phyloP scores from a whole-genome alignment of 2,888 invertebrate species.

The Lacanobia wlatinum region DNA sequence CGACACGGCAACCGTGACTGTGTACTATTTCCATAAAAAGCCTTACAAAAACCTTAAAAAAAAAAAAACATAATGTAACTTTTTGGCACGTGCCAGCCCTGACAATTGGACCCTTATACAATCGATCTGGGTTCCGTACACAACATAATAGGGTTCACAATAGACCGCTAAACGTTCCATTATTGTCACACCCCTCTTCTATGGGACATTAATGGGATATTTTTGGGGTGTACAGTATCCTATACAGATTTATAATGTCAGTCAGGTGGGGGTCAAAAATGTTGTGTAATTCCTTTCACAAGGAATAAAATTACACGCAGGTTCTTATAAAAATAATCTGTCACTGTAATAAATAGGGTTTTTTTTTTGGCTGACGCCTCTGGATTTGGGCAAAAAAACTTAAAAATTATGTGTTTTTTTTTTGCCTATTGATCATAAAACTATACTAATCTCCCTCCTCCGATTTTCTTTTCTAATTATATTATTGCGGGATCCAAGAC shows the following conservation, averaged over 20 bases:
- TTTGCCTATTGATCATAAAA: no score
- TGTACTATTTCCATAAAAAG: constrained; percentile 16
- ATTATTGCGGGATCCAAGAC: no score
- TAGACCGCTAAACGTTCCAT: constrained; percentile 57
- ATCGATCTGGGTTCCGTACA: constrained; percentile 55
- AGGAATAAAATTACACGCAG: no score
- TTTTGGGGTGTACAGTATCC: constrained; percentile 14
- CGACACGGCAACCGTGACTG: constrained; percentile 1
- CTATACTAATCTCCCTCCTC: no score
- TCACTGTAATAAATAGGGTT: no score
- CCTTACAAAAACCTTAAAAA: not conserved
- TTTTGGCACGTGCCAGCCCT: constrained; percentile 50
- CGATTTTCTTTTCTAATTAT: no score
- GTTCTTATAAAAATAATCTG: no score
- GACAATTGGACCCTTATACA: constrained; percentile 40
- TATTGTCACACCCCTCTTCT: constrained; percentile 46
- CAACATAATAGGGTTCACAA: constrained; percentile 51
- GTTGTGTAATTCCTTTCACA: no score
- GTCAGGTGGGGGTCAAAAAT: constrained; percentile 12
- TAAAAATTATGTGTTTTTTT: no score
- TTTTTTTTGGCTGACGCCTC: no score
- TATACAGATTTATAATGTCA: constrained; percentile 23
- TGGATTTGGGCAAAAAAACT: no score
- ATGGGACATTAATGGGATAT: constrained; percentile 22
- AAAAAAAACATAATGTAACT: constrained; percentile 13